Base-by-base conservation (phyloP, 1,140 invertebrate genomes). In the Stegodyphus dumicola region DNA sequence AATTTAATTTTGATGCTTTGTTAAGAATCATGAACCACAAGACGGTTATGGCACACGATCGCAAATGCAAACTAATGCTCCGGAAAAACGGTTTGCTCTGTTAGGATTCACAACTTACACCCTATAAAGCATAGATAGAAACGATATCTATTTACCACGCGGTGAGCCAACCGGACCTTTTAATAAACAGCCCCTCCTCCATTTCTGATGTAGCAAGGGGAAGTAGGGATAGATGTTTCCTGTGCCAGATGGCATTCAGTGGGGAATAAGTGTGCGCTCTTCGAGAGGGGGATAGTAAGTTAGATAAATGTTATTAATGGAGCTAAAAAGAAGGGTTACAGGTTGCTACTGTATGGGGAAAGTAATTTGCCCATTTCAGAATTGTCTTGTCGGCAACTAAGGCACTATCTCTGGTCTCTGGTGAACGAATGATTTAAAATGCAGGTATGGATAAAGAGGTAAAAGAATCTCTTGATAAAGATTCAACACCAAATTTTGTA, bases 181-280 rank as follows among this genome's bases (percentile, higher is more conserved):
- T 80, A 71, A 64, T 71, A 71, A 80, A 80, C 71, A 73, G 78
- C 78, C 78, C 78, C 67, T 73, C 78, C 78, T 80, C 18, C 60
- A 48, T 53, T 60, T 15, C 15, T 11, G 15, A 60, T 60, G 9
- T 9, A 60, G 15, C 9, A 11, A 15, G 56, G 56, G 15, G 56
- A 60, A 5, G 56, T 33, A 33, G 33, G 33, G 33, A 33, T 33
- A 33, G 33, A 33, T 33, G 33, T 33, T 33, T 33, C 33, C 33
- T 54, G 70, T 65, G 79, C 15, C 79, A 83, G 79, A 83, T 83
- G 79, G 79, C 70, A 83, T 83, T 74, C 79, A 65, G 79, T 52
- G 60, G 79, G 79, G 79, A 83, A 83, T 83, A 74, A 51, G 49
- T 17, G 70, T 51, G 54, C 54, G 10, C 64, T 18, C 33, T 78